A percentile compares a stretch with the other conserved stretches of the same genome.
These are phyloP conservation scores for Drosophila limbata DNA, from an alignment of 2,888 invertebrate genomes.

Conservation along the genomic window DNA sequence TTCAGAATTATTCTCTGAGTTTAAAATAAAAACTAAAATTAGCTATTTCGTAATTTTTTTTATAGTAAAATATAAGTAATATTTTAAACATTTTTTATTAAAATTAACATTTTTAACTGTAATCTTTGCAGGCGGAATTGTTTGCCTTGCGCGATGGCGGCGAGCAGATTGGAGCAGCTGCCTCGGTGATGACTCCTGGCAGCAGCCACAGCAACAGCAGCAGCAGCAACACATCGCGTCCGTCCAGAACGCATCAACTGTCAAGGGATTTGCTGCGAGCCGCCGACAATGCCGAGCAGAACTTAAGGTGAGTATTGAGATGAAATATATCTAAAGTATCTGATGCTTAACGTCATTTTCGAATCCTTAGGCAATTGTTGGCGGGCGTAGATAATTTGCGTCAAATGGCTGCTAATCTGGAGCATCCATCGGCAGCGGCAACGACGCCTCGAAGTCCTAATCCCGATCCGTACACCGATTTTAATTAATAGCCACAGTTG, in stretches of 20 bases:
- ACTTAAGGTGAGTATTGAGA: slow-evolving; percentile 87
- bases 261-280: slow-evolving; percentile 88
- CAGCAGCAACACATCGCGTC: slow-evolving; percentile 78
- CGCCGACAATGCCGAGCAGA: slow-evolving; percentile 88
- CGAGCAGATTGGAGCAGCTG: slow-evolving; percentile 28
- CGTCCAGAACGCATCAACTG: slow-evolving; percentile 86
- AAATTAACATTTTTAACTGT: not conserved
- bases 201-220: slow-evolving; percentile 57
- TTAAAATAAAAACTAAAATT: too few species aligned
- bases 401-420: slow-evolving; percentile 88
- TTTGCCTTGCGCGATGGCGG: slow-evolving; percentile 40
- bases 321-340: not conserved
- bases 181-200: slow-evolving; percentile 36
- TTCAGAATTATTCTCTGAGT: too few species aligned
- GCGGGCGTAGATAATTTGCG: slow-evolving; percentile 89
- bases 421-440: slow-evolving; percentile 83
- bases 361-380: slow-evolving; percentile 87
- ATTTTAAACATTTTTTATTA: too few species aligned
- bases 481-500: slow-evolving; percentile 46
- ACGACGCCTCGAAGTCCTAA: slow-evolving; percentile 67
- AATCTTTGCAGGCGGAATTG: slow-evolving; percentile 52
- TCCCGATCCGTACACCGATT: slow-evolving; percentile 78
- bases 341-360: not conserved
- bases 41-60: too few species aligned
- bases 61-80: too few species aligned